phyloP scores from a whole-genome alignment of 2,888 invertebrate genomes.

The Venustoraphidia nigricollis region DNA sequence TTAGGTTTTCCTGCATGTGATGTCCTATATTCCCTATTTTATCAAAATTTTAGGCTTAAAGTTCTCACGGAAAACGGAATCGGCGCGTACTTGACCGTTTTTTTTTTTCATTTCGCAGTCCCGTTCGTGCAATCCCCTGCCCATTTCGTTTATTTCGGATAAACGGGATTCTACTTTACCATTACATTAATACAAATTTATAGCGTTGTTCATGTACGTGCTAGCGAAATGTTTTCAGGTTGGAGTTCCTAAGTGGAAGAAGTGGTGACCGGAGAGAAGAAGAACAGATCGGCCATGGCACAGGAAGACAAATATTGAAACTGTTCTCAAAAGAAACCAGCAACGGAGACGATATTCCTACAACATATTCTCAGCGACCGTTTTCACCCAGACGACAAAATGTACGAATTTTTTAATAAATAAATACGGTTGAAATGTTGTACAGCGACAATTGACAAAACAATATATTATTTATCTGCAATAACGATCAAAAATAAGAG shows the following conservation, averaged over 20 bases:
- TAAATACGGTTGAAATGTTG: no score
- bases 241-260: conserved; percentile 32
- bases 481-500: no score
- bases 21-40: no score
- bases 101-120: neutral
- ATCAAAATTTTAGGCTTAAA: no score
- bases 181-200: no score
- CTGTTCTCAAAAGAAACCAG: conserved; percentile 24
- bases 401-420: conserved; percentile 25
- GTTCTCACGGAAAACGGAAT: no score
- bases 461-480: no score
- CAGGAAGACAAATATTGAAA: conserved; percentile 23
- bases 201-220: no score
- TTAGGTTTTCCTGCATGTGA: no score
- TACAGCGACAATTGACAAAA: no score
- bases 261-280: conserved; percentile 26
- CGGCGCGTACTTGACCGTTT: no score
- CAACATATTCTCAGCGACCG: conserved; percentile 29
- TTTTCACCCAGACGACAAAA: conserved; percentile 39
- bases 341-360: conserved; percentile 24
- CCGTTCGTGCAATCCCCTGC: neutral
- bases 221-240: conserved; percentile 20
- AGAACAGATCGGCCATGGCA: conserved; percentile 23
- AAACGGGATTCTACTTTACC: neutral
- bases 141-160: neutral